phyloP scores from a whole-genome alignment of 2,888 invertebrate species.

The Hypercompe scribonia region DNA sequence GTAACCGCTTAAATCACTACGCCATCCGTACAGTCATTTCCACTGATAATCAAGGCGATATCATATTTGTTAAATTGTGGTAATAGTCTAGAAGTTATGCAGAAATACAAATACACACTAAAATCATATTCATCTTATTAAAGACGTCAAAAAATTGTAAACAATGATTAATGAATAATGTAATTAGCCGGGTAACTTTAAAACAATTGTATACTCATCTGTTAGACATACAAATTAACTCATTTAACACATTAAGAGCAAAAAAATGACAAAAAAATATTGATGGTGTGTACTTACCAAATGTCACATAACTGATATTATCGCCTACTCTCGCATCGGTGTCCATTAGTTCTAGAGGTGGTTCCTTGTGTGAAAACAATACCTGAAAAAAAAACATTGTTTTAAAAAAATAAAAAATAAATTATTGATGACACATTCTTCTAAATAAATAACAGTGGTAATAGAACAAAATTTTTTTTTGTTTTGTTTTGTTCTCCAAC shows the following conservation, averaged over 20 bases:
- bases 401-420: neutral
- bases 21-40: no score
- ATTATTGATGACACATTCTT: no score
- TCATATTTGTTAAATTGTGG: neutral
- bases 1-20: no score
- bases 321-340: slow-evolving; percentile 97
- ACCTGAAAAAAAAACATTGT: slow-evolving; percentile 82
- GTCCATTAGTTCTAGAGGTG: slow-evolving; percentile 97
- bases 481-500: no score
- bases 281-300: slow-evolving; percentile 88
- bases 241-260: neutral
- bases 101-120: neutral
- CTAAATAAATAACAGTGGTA: no score
- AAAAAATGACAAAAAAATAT: neutral
- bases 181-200: neutral
- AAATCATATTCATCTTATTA: neutral
- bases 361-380: slow-evolving; percentile 97
- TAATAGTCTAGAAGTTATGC: neutral
- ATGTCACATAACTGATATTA: slow-evolving; percentile 99
- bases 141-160: neutral
- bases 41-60: neutral
- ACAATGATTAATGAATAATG: neutral
- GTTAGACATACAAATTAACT: neutral
- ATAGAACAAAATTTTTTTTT: no score
- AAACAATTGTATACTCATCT: neutral